Evolutionary conservation across 2,888 invertebrate genomes (phyloP), one percentile per base, ranked within the genome.

Genomic region (Lycocerus yunnanus): DNA sequence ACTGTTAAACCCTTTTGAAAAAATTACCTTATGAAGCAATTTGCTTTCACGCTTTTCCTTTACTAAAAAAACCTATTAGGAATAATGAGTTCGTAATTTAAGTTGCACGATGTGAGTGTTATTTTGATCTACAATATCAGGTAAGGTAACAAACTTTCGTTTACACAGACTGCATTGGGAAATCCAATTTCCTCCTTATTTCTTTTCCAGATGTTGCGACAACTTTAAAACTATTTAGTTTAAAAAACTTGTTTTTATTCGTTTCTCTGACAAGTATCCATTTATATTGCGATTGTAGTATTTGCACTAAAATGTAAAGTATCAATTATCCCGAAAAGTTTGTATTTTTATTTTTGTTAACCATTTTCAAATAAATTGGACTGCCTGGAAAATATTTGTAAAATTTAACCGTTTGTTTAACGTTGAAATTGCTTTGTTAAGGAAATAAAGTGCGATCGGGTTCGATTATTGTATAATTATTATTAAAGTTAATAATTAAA

Each of bases 151-250:
- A 71, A 76, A 73, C 73, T 77, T 75, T 74, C 68, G 66, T 65
- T 66, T 66, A 72, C 72, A 71, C 71, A 73, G 73, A 59, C 72
- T 77, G 76, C 73, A 74, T 72, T 65, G 75, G 75, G 78, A 79
- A 80, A 79, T 80, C 78, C 80, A 80, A 80, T 80, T 80, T 80
- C 78, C 79, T 76, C 69, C 73, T 71, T 73, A 73, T 72, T 77
- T 79, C 78, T 71, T 71, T 73, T 77, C 74, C 80, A 80, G 79
- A 80, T 79, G 80, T 76, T 78, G 69, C 73, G 58, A 73, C 70
- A 68, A 73, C 77, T 72, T 76, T 75, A 68, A 76, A 79, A 79
- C 78, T 79, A 78, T 79, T 80, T 80, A 79, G 74, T 76, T 77
- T 77, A 79, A 79, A 80, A 78, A 68, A 73, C 77, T 76, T 77